Evolutionary conservation across 53 echinoderm and acorn worm species (phyloP).

Genomic region (Pentamera pediparva): DNA sequence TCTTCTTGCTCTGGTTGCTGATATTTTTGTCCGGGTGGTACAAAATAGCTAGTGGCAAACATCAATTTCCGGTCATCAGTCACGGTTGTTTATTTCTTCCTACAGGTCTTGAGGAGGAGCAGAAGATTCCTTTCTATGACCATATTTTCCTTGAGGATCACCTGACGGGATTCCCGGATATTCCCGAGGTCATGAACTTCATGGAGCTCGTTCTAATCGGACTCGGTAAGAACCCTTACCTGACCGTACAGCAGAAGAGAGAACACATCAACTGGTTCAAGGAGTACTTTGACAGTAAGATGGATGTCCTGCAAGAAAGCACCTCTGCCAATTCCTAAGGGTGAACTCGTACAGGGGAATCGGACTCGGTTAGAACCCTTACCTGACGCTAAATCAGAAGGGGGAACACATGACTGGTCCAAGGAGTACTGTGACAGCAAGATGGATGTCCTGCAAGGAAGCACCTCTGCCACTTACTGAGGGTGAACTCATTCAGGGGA

Average conservation of each 20-base stretch:
- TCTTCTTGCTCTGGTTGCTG: neutral
- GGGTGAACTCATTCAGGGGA: neutral
- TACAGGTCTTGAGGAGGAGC: slow-evolving; percentile 91
- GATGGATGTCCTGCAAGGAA: slow-evolving; percentile 48
- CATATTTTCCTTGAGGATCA: slow-evolving; percentile 84
- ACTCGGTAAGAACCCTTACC: slow-evolving; percentile 75
- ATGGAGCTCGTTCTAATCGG: slow-evolving; percentile 91
- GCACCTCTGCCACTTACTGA: neutral
- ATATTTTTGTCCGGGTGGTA: no score
- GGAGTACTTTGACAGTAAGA: slow-evolving; percentile 74
- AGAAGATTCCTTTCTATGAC: slow-evolving; percentile 73
- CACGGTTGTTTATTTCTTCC: neutral
- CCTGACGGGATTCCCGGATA: slow-evolving; percentile 67
- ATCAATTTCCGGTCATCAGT: neutral
- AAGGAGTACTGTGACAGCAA: slow-evolving; percentile 74
- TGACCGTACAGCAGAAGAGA: slow-evolving; percentile 85
- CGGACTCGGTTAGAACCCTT: slow-evolving; percentile 78
- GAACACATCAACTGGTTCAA: slow-evolving; percentile 88
- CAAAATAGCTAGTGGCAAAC: neutral
- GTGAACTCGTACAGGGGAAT: neutral
- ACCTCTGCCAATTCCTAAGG: neutral
- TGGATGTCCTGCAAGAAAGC: slow-evolving; percentile 49
- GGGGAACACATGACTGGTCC: slow-evolving; percentile 90
- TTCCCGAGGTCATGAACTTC: slow-evolving; percentile 63
- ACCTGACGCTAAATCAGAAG: slow-evolving; percentile 83